Base-by-base conservation (phyloP, 2,797 vertebrate genomes). In the Euthynnus affinis region DNA sequence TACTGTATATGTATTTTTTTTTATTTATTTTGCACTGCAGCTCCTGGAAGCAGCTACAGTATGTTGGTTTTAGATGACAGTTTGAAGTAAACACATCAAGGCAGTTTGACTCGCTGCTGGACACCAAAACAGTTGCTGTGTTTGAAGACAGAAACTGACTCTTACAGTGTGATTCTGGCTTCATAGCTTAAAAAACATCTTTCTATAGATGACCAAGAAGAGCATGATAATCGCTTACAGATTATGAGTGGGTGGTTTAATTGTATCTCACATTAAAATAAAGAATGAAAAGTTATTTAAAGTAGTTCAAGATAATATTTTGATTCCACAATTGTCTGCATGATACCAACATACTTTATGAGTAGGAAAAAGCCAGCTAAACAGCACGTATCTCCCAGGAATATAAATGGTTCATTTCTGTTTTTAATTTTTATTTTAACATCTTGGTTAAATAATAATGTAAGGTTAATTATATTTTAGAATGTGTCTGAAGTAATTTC, bases 61-160 rank as follows among this genome's bases (percentile, higher is more conserved):
- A 5, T 61, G 37, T 75, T 73, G 66, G 63, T 73, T 52, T 85
- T 51, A 51, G 76, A 56, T 68, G 65, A 83, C 75, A 80, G 72
- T 52, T 76, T 0, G n/a, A 64, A 73, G 49, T 74, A 71, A 84
- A 80, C 71, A 66, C 63, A 57, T 80, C 74, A 71, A 81, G 42
- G 53, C 76, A 71, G 76, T 83, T 83, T 72, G 78, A 82, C 72
- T 85, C 64, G 23, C 81, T 74, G 81, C 63, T 86, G 85, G 81
- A 82, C 81, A 76, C 55, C 62, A 49, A 78, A 75, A 71, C 65
- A 27, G 61, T 77, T 29, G 69, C 72, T 70, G 52, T 42, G 69
- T 80, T 78, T 74, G 52, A 66, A 55, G 75, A 59, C 13, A 67
- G 58, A 57, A 68, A 22, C 0, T 0, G 15, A 71, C 48, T 62